Evolutionary conservation across 2,113 vertebrate genomes (phyloP).

Genomic region (Hystrix cristata): DNA sequence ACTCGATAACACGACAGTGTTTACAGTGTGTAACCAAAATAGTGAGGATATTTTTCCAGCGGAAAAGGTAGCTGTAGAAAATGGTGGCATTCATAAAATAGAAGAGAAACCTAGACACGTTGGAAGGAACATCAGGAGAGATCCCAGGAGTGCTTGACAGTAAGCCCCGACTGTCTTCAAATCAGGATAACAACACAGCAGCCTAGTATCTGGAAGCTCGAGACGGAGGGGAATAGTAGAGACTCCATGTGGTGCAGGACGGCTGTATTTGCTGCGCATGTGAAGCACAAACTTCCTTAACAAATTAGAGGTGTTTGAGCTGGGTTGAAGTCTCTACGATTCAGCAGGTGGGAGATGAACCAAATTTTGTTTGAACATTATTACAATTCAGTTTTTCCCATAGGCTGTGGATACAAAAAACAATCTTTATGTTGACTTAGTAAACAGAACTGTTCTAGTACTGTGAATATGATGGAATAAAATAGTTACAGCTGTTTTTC

Average conservation of each 20-base stretch:
- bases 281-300: neutral
- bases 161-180: neutral
- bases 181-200: neutral
- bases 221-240: neutral
- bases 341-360: neutral
- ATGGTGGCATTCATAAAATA: neutral
- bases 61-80: neutral
- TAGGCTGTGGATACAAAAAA: neutral
- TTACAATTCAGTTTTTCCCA: neutral
- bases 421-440: neutral
- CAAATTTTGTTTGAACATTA: slow-evolving; percentile 4
- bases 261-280: neutral
- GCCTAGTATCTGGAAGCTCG: neutral
- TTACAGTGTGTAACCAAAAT: neutral
- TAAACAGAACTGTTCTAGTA: neutral
- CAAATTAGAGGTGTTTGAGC: neutral
- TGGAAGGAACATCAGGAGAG: neutral
- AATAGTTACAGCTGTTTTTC: neutral
- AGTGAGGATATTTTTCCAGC: neutral
- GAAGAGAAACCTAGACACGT: neutral
- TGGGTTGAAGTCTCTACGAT: neutral
- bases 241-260: neutral
- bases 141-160: neutral
- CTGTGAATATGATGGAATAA: neutral
- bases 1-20: neutral